Evolutionary conservation across 2,888 invertebrate species (phyloP).

Genomic region (Mythimna loreyi): DNA sequence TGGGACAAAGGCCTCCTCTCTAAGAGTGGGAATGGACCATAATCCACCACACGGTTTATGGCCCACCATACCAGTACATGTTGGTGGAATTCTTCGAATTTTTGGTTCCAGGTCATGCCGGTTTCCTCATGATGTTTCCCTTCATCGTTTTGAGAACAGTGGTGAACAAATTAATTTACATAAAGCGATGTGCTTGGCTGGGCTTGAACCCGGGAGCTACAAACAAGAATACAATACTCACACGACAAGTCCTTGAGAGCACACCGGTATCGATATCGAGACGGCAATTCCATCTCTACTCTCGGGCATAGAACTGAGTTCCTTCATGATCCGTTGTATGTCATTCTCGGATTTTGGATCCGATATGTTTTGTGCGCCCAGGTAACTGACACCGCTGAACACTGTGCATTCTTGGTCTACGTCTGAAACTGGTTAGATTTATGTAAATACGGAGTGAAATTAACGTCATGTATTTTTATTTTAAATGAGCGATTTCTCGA

Average conservation of each 20-base stretch:
- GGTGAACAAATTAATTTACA: too few species aligned
- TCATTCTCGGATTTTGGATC: conserved; percentile 98
- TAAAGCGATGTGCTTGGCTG: too few species aligned
- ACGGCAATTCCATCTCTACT: conserved; percentile 95
- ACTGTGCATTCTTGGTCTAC: conserved; percentile 97
- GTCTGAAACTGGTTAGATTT: conserved; percentile 92
- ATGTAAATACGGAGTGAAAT: conserved; percentile 35
- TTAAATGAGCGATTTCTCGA: background rate
- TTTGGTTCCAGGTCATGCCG: too few species aligned
- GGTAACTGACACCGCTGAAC: conserved; percentile 97
- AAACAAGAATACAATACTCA: conserved; percentile 86
- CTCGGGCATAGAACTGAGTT: conserved; percentile 95
- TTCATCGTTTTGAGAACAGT: too few species aligned
- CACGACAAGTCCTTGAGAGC: conserved; percentile 98
- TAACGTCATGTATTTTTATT: background rate
- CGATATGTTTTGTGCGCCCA: conserved; percentile 97
- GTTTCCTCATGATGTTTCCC: too few species aligned
- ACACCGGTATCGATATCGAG: conserved; percentile 97
- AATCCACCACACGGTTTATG: too few species aligned
- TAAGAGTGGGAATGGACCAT: too few species aligned
- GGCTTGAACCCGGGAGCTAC: too few species aligned
- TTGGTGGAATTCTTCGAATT: too few species aligned
- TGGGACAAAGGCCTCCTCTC: too few species aligned
- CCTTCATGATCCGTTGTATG: conserved; percentile 98
- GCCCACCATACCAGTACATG: too few species aligned